Percentiles rank a stretch among this genome's conserved stretches.
Evolutionary conservation across 2,113 vertebrate species (phyloP).

Genomic region (Phodopus roborovskii): DNA sequence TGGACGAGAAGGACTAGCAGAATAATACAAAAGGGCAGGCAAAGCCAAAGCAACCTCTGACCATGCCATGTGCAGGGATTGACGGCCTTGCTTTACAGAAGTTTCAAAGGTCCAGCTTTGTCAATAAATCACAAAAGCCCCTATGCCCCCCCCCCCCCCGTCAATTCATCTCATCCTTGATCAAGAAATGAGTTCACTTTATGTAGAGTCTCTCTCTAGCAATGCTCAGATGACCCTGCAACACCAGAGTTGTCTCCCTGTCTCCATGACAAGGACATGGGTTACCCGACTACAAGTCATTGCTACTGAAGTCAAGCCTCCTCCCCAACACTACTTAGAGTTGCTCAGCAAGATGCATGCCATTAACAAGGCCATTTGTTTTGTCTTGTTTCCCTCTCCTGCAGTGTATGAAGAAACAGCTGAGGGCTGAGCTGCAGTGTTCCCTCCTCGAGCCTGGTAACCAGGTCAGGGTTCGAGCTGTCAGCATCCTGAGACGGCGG

Average conservation of each 20-base stretch:
- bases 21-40: slow-evolving; percentile 28
- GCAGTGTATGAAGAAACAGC: rapidly evolving
- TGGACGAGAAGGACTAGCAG: neutral
- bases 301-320: neutral
- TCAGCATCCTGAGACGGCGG: too few species aligned
- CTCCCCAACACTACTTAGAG: neutral
- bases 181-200: neutral
- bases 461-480: neutral
- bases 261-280: neutral
- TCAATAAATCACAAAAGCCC: neutral
- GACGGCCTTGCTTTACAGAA: slow-evolving; percentile 19
- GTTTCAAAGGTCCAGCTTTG: slow-evolving; percentile 8
- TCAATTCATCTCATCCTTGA: neutral
- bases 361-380: neutral
- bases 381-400: neutral
- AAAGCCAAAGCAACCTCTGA: neutral
- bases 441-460: neutral
- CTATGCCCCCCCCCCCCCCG: neutral
- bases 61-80: neutral
- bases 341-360: neutral
- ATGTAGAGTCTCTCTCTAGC: neutral
- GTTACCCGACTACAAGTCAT: neutral
- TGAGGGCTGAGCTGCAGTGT: neutral
- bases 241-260: neutral
- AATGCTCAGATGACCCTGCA: neutral